phyloP scores from a whole-genome alignment of 2,888 invertebrate genomes.

The Polydesmus complanatus region DNA sequence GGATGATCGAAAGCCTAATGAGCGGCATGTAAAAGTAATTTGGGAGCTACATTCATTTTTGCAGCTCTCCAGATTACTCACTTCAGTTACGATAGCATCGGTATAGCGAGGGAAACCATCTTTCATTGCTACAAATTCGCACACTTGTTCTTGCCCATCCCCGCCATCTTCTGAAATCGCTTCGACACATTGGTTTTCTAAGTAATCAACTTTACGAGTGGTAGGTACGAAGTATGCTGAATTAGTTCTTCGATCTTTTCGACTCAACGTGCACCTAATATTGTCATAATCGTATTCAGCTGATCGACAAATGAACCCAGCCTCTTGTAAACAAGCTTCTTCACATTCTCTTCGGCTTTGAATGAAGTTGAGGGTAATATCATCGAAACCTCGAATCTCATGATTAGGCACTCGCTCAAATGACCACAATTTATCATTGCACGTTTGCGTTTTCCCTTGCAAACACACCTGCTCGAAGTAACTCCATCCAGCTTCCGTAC shows the following conservation, averaged over 20 bases:
- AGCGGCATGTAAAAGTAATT: conserved; percentile 8
- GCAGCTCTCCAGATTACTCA: conserved; percentile 4
- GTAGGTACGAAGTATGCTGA: conserved; percentile 32
- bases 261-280: conserved; percentile 36
- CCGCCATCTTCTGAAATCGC: conserved; percentile 25
- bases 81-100: conserved; percentile 3
- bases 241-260: conserved; percentile 36
- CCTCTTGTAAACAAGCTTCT: conserved; percentile 36
- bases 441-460: conserved; percentile 20
- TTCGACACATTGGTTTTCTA: conserved; percentile 40
- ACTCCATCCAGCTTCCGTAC: conserved; percentile 29
- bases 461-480: conserved; percentile 37
- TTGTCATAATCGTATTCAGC: conserved; percentile 39
- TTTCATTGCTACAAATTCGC: conserved; percentile 27
- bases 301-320: conserved; percentile 35
- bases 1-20: conserved; percentile 1
- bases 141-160: conserved; percentile 22
- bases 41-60: neutral
- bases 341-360: conserved; percentile 39
- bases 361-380: conserved; percentile 33
- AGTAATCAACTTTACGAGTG: conserved; percentile 36
- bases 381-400: conserved; percentile 36
- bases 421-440: conserved; percentile 29
- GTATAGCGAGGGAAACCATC: conserved; percentile 22
- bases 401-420: conserved; percentile 39